phyloP scores from a whole-genome alignment of 2,888 invertebrate genomes.

The Leptogaster cylindrica region DNA sequence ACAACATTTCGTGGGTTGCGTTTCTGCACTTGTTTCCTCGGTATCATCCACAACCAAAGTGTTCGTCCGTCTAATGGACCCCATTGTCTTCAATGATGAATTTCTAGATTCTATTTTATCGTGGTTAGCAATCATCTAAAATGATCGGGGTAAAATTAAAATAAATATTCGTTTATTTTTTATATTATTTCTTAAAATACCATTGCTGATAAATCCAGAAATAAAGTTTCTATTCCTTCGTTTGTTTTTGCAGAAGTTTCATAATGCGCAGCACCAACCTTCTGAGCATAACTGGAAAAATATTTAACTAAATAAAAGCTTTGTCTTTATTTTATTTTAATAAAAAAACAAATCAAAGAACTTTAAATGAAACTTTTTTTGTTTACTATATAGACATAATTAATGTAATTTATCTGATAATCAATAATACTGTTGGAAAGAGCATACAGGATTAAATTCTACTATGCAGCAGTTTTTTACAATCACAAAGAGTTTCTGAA shows the following conservation, averaged over 20 bases:
- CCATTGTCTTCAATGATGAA: not conserved
- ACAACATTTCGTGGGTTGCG: slow-evolving; percentile 31
- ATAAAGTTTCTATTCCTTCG: slow-evolving; percentile 89
- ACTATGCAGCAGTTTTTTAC: no score
- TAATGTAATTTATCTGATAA: no score
- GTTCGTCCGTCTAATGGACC: slow-evolving; percentile 1
- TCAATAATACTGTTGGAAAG: no score
- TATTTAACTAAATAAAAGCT: not conserved
- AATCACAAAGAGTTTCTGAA: no score
- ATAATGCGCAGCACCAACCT: slow-evolving; percentile 91
- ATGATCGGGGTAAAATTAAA: not conserved
- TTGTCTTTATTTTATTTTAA: slow-evolving; percentile 5
- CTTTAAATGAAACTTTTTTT: no score
- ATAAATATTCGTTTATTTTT: no score
- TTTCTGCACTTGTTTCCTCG: slow-evolving; percentile 48
- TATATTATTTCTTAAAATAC: slow-evolving; percentile 57
- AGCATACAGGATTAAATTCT: no score
- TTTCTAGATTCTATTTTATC: slow-evolving; percentile 12
- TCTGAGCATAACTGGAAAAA: slow-evolving; percentile 78
- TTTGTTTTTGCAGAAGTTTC: slow-evolving; percentile 93
- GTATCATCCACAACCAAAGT: not conserved
- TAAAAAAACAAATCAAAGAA: not conserved
- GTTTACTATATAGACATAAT: no score
- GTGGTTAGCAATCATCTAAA: slow-evolving; percentile 4
- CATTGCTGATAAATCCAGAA: slow-evolving; percentile 83